A percentile compares a stretch with the other conserved stretches of the same genome.
These are phyloP conservation scores for Rotaria macrura DNA, from an alignment of 2,888 invertebrate genomes.

Conservation along the genomic window DNA sequence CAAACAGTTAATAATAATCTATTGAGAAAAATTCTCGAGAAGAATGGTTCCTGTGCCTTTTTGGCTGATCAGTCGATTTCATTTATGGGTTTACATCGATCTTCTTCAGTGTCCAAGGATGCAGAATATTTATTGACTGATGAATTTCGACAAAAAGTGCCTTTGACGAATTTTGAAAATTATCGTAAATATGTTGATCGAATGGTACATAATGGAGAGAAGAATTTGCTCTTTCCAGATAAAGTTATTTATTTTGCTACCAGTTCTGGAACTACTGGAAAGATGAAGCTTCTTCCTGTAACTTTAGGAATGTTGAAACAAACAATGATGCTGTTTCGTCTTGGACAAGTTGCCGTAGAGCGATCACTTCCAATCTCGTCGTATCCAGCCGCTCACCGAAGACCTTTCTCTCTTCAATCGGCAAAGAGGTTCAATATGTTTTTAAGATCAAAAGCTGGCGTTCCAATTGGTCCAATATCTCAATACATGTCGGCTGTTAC, in stretches of 20 bases:
- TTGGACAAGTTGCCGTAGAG: not conserved
- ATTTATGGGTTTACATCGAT: too few relatives aligned
- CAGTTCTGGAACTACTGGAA: not conserved
- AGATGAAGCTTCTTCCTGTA: not conserved
- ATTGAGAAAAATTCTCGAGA: too few relatives aligned
- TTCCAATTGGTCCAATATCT: not conserved
- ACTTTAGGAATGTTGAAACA: not conserved
- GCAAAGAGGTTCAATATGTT: not conserved
- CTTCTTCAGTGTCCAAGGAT: too few relatives aligned
- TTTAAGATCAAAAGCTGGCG: not conserved
- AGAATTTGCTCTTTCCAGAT: not conserved
- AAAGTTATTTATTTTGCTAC: not conserved
- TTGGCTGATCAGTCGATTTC: too few relatives aligned
- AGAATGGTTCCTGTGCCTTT: too few relatives aligned
- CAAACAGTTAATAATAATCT: too few relatives aligned
- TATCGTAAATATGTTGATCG: not conserved
- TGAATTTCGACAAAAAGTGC: not conserved
- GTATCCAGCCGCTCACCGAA: not conserved
- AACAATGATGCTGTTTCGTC: accelerated
- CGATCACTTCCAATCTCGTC: not conserved
- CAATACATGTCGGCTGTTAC: not conserved
- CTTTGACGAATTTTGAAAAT: not conserved
- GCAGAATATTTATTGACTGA: too few relatives aligned
- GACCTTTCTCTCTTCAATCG: not conserved
- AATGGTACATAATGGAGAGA: not conserved